Base-by-base conservation (phyloP, 2,888 invertebrate genomes). In the Drosophila falleni region DNA sequence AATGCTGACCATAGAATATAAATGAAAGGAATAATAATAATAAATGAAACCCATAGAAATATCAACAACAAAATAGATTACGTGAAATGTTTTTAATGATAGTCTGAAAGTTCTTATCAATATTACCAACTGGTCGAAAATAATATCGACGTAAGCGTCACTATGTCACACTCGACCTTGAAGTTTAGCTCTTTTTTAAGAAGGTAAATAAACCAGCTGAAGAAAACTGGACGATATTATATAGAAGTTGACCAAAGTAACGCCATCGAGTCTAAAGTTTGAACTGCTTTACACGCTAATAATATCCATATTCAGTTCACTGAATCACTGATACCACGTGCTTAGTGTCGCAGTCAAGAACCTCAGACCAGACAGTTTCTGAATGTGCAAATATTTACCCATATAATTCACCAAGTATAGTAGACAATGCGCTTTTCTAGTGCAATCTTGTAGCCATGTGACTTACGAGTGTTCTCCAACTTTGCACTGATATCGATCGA, bases 311-410 rank as follows among this genome's bases (percentile, higher is more conserved):
- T 39, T 51, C 70, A 70, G 51, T 61, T 15, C 64, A 49, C 78
- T 88, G 89, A 78, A 64, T 86, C 84, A 88, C 67, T 54, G 78
- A 75, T 78, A 75, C 69, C 75, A 86, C 74, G 74, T 82, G 81
- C 72, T 49, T 15, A 19, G 10, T 49, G 59, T 10, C 8, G 41
- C 74, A 55, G 62, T 60, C 55, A 19, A 68, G 58, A 67, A 35
- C 41, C 50, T 19, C 55, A 47, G 26, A 62, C 44, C 47, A 56
- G 33, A 47, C 59, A 41, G 35, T 42, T 72, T 62, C 50, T 71
- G 66, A 60, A 71, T 74, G 66, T 33, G 63, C 55, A 71, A 75
- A 75, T 75, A 75, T 75, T 71, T 66, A 29, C 6, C 5, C 23
- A 44, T 39, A 19, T 51, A 71, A 39, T 63, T 59, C 9, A 51